phyloP scores from a whole-genome alignment of 2,888 invertebrate genomes.

The Eristalis pertinax region DNA sequence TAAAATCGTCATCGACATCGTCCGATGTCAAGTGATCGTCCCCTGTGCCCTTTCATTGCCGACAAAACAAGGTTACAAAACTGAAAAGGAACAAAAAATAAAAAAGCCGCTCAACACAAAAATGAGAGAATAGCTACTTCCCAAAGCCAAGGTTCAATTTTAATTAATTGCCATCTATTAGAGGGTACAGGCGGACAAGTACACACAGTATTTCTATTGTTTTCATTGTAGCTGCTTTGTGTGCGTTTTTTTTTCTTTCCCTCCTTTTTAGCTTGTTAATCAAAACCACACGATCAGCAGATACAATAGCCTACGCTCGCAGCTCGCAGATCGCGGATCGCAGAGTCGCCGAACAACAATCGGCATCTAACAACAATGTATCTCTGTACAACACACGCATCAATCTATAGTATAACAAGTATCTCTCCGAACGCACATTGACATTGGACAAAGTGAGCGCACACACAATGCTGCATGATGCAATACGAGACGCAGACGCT shows the following conservation, averaged over 20 bases:
- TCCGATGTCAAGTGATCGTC: neutral
- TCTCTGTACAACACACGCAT: conserved; percentile 51
- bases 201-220: conserved; percentile 22
- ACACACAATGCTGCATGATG: conserved; percentile 40
- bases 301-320: neutral
- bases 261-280: conserved; percentile 27
- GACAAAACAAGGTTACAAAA: neutral
- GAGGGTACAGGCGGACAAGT: neutral
- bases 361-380: neutral
- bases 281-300: conserved; percentile 66
- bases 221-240: neutral
- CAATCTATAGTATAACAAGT: conserved; percentile 33
- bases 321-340: neutral
- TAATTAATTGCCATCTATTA: conserved; percentile 34
- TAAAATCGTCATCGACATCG: neutral
- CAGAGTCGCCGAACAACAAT: neutral
- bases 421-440: conserved; percentile 59
- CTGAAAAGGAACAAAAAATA: neutral
- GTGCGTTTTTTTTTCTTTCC: too few species aligned
- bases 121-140: conserved; percentile 3
- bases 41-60: neutral
- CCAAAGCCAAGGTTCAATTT: conserved; percentile 48
- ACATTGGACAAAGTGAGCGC: conserved; percentile 59
- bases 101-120: neutral
- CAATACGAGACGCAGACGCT: conserved; percentile 31